Evolutionary conservation across 2,797 vertebrate species (phyloP).

Genomic region (Danio aesculapii): DNA sequence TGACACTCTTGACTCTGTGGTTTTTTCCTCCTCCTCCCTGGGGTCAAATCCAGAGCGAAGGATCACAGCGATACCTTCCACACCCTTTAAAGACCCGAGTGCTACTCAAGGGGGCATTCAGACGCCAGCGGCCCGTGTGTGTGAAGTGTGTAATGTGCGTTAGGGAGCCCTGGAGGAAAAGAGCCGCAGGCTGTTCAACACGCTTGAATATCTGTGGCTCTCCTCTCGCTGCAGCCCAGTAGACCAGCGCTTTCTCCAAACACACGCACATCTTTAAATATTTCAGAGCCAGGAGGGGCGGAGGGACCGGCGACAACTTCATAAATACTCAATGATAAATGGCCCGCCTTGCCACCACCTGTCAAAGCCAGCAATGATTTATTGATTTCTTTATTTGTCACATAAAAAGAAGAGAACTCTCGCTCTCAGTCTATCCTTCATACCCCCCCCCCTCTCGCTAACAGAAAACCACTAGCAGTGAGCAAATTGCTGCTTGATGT

Average conservation of each 20-base stretch:
- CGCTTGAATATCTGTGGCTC: conserved; percentile 37
- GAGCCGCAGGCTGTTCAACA: conserved; percentile 62
- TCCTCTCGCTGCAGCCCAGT: conserved; percentile 57
- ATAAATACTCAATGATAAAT: conserved; percentile 83
- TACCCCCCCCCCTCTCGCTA: conserved; percentile 1
- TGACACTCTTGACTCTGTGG: conserved; percentile 49
- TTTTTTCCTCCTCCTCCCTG: conserved; percentile 50
- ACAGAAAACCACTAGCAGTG: conserved; percentile 47
- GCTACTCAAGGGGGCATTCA: conserved; percentile 55
- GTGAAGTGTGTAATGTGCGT: conserved; percentile 62
- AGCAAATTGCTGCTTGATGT: conserved; percentile 67
- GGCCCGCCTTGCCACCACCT: conserved; percentile 70
- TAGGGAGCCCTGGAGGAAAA: conserved; percentile 60
- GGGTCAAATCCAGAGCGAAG: conserved; percentile 57
- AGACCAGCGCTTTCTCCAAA: conserved; percentile 69
- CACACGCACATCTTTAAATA: conserved; percentile 80
- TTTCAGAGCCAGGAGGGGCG: conserved; percentile 72
- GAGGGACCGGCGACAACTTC: conserved; percentile 68
- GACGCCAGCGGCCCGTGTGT: conserved; percentile 52
- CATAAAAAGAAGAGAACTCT: conserved; percentile 73
- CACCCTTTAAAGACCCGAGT: conserved; percentile 48
- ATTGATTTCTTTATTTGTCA: conserved; percentile 85
- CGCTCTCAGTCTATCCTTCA: conserved; percentile 48
- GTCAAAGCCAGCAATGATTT: conserved; percentile 81
- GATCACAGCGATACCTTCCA: conserved; percentile 47